Percentiles rank a stretch among this genome's conserved stretches.
Evolutionary conservation across 2,113 vertebrate species (phyloP).

Genomic region (Cairina moschata): DNA sequence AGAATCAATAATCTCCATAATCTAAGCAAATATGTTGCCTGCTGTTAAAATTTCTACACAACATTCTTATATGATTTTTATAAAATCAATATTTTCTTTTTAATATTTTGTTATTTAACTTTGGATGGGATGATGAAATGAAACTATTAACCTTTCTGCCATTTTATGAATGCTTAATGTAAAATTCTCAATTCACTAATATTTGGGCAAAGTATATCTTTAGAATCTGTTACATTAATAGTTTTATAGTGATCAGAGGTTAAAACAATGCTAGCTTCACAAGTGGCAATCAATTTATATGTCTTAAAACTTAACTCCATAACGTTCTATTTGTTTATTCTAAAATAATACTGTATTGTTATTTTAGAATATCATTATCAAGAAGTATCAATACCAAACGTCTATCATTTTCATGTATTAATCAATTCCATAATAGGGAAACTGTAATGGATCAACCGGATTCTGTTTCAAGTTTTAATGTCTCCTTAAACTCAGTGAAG

Average conservation of each 20-base stretch:
- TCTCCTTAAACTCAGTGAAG: background rate
- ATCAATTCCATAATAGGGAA: conserved; percentile 41
- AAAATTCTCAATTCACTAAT: background rate
- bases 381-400: background rate
- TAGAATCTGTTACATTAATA: background rate
- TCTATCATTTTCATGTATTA: conserved; percentile 37
- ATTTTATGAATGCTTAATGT: background rate
- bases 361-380: background rate
- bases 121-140: background rate
- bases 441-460: background rate
- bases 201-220: background rate
- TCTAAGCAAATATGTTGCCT: background rate
- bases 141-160: background rate
- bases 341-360: background rate
- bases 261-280: background rate
- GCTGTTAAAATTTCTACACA: background rate
- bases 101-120: background rate
- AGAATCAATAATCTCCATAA: background rate
- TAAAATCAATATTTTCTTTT: background rate
- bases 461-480: background rate
- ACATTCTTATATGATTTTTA: background rate
- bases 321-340: background rate
- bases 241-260: background rate
- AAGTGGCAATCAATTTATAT: background rate
- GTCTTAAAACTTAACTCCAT: background rate